A percentile compares a stretch with the other conserved stretches of the same genome.
These are phyloP conservation scores for Drosophila multiciliata DNA, from an alignment of 2,888 invertebrate species.

Conservation along the genomic window DNA sequence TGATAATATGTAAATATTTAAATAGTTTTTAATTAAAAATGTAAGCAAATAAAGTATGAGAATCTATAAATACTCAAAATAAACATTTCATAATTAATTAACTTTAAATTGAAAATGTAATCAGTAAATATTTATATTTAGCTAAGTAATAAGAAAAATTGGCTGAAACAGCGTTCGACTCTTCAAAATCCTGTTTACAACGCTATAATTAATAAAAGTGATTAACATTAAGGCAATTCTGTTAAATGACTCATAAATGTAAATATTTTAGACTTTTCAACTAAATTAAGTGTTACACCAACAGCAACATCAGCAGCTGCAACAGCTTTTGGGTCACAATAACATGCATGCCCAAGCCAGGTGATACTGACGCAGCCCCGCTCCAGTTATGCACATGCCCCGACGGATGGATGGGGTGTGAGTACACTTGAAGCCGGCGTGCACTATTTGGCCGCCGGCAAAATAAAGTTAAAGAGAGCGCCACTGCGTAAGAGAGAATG, in stretches of 20 bases:
- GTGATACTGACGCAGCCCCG: conserved; percentile 41
- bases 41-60: neutral
- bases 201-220: neutral
- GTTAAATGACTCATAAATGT: neutral
- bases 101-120: neutral
- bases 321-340: conserved; percentile 25
- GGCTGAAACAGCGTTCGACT: neutral
- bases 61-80: neutral
- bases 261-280: conserved; percentile 1
- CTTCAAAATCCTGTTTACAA: neutral
- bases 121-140: neutral
- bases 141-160: neutral
- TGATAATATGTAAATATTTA: neutral
- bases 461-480: conserved; percentile 7
- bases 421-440: conserved; percentile 48
- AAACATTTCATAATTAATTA: neutral
- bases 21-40: neutral
- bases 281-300: neutral
- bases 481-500: neutral
- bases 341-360: conserved; percentile 25
- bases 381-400: conserved; percentile 47
- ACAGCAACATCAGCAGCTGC: conserved; percentile 27
- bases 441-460: conserved; percentile 34
- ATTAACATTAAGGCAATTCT: neutral
- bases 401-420: conserved; percentile 14